Conservation (phyloP, 37 sponge, comb jelly and placozoan species). For the Halichondria panicea region DNA sequence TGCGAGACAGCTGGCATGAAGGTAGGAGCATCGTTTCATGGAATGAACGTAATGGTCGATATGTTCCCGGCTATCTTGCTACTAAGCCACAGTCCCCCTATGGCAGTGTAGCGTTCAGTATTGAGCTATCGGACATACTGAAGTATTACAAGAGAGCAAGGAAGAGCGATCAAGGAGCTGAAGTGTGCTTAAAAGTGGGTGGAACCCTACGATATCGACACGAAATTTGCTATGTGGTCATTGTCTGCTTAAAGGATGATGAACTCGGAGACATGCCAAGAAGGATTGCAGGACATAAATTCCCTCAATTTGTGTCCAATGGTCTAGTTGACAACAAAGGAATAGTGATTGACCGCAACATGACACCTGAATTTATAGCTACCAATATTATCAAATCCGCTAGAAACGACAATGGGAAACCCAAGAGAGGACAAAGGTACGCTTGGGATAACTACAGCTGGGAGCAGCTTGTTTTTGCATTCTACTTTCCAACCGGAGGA, state of each 20-base stretch:
- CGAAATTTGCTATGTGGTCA: conserved; percentile 29
- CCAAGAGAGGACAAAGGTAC: too few relatives aligned
- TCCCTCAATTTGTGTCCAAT: too few relatives aligned
- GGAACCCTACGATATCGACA: conserved; percentile 23
- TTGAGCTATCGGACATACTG: neutral
- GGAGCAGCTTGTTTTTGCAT: too few relatives aligned
- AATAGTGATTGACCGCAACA: too few relatives aligned
- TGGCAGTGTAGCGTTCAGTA: neutral
- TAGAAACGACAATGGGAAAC: too few relatives aligned
- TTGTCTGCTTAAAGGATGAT: conserved; percentile 3
- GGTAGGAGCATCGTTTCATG: neutral
- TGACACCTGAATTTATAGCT: too few relatives aligned
- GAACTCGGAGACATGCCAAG: neutral
- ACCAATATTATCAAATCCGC: too few relatives aligned
- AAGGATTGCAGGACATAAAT: neutral
- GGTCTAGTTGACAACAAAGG: too few relatives aligned
- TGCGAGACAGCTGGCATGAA: neutral
- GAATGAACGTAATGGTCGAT: neutral
- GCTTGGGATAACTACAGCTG: too few relatives aligned
- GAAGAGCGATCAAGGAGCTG: neutral
- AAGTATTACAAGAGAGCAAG: neutral
- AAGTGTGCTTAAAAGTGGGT: conserved; percentile 4
- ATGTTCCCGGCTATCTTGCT: neutral
- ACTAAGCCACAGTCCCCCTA: neutral
- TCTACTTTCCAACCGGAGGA: too few relatives aligned